Percentiles rank a stretch among this genome's conserved stretches.
Conservation (phyloP, 2,113 vertebrate genomes). For the Fulica atra region DNA sequence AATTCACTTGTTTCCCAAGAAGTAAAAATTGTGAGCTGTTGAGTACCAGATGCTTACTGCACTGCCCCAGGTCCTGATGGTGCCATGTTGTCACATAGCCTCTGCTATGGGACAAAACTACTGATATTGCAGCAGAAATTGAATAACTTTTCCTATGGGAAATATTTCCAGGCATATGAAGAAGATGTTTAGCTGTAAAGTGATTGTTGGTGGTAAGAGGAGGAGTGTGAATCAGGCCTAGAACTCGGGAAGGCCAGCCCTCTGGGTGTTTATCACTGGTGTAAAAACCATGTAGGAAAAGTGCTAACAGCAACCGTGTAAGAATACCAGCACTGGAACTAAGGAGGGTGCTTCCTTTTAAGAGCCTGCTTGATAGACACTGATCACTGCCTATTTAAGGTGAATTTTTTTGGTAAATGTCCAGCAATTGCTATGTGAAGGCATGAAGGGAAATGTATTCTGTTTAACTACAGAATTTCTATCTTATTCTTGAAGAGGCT, state of each 20-base stretch:
- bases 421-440: background rate
- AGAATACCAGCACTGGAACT: background rate
- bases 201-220: background rate
- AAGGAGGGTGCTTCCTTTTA: background rate
- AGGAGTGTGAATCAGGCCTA: background rate
- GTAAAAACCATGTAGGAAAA: background rate
- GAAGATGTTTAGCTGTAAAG: background rate
- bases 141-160: background rate
- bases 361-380: background rate
- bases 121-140: background rate
- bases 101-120: background rate
- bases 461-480: background rate
- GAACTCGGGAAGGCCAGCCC: background rate
- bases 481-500: background rate
- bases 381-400: background rate
- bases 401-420: background rate
- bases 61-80: background rate
- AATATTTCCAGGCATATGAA: background rate
- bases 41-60: background rate
- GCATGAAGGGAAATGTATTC: background rate
- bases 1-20: background rate
- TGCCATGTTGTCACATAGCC: background rate
- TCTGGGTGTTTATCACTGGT: background rate
- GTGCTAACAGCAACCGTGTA: background rate
- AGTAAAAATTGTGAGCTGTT: background rate